phyloP scores from a whole-genome alignment of 2,797 vertebrate genomes.

The Bothrops alternatus region DNA sequence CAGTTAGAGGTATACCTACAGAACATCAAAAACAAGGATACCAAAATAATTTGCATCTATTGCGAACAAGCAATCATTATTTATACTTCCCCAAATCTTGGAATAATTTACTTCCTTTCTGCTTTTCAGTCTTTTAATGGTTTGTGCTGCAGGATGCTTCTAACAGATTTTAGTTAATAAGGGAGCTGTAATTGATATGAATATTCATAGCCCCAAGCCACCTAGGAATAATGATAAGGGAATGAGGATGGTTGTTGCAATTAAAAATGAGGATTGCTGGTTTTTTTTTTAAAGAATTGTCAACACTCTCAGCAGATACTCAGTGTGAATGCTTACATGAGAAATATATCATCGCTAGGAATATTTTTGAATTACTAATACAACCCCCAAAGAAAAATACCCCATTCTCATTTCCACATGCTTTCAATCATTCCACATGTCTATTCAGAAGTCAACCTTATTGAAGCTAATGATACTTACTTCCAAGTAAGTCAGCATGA shows the following conservation, averaged over 20 bases:
- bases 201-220: constrained; percentile 43
- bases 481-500: not conserved
- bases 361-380: constrained; percentile 12
- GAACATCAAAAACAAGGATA: not conserved
- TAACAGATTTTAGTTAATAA: constrained; percentile 52
- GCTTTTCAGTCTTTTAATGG: constrained; percentile 55
- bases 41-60: constrained; percentile 43
- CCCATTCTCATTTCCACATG: constrained; percentile 21
- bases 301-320: constrained; percentile 35
- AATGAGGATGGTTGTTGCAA: constrained; percentile 43
- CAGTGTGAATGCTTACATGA: constrained; percentile 38
- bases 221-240: constrained; percentile 40
- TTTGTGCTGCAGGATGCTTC: constrained; percentile 53
- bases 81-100: constrained; percentile 36
- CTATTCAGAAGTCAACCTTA: not conserved
- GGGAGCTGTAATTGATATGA: constrained; percentile 55
- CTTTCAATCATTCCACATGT: not conserved
- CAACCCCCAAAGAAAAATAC: constrained; percentile 26
- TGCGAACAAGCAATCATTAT: constrained; percentile 47
- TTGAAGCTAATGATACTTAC: not conserved
- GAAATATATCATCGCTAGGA: constrained; percentile 22
- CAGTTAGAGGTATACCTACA: not conserved
- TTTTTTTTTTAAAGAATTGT: constrained; percentile 8
- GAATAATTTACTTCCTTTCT: constrained; percentile 57
- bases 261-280: constrained; percentile 42